Percentiles rank a stretch among this genome's conserved stretches.
Evolutionary conservation across 2,113 vertebrate species (phyloP).

Genomic region (Phalacrocorax carbo): DNA sequence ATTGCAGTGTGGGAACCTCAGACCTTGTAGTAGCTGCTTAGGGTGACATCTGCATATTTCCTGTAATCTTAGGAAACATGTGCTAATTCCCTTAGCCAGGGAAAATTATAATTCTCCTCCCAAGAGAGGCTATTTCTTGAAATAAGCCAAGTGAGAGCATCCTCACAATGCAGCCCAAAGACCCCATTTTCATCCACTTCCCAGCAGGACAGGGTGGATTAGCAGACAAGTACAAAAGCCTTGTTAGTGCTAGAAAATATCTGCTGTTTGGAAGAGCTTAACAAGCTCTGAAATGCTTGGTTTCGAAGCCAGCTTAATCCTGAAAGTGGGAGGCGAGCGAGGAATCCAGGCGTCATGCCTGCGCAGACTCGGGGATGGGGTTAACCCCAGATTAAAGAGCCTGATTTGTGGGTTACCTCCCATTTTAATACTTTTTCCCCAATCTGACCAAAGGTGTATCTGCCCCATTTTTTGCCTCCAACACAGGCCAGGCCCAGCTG

Average conservation of each 20-base stretch:
- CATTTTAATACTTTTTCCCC: not conserved
- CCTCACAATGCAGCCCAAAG: fast-evolving
- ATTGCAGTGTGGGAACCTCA: not conserved
- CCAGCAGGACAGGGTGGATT: not conserved
- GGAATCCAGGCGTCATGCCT: not conserved
- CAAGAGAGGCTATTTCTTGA: not conserved
- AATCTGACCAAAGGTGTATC: not conserved
- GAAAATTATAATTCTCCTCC: not conserved
- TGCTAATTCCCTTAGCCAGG: not conserved
- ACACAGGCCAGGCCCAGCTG: not conserved
- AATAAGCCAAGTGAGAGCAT: not conserved
- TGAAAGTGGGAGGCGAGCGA: fast-evolving
- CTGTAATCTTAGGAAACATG: not conserved
- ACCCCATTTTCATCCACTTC: not conserved
- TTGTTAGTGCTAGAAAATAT: not conserved
- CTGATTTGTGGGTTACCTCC: not conserved
- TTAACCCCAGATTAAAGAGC: not conserved
- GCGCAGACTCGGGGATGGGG: not conserved
- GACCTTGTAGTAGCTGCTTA: not conserved
- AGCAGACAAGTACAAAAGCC: not conserved
- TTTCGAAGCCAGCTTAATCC: not conserved
- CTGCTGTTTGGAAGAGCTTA: not conserved
- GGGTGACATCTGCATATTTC: too few relatives aligned
- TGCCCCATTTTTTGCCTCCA: not conserved
- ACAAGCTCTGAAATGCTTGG: not conserved